These are phyloP conservation scores for Beaufortia kweichowensis DNA, from an alignment of 2,113 vertebrate species.

Conservation along the genomic window DNA sequence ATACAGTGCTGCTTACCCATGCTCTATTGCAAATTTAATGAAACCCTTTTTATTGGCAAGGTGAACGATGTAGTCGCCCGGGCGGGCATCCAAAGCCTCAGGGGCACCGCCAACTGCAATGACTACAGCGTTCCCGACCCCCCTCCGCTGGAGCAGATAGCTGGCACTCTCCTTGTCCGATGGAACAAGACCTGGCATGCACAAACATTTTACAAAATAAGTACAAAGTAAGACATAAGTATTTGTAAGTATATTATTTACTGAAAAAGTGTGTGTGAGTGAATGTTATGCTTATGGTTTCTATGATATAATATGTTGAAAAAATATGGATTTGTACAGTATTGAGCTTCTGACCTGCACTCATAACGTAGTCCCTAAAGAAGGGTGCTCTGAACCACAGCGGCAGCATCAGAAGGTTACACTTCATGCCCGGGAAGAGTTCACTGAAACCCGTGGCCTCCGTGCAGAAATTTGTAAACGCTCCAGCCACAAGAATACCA, in stretches of 20 bases:
- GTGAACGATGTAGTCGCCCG: constrained; percentile 79
- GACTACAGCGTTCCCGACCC: constrained; percentile 76
- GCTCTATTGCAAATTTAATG: constrained; percentile 82
- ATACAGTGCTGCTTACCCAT: constrained; percentile 75
- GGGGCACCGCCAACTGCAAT: constrained; percentile 85
- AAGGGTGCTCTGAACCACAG: constrained; percentile 89
- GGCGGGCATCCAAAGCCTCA: constrained; percentile 86
- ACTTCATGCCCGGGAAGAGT: constrained; percentile 81
- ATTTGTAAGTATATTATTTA: no score
- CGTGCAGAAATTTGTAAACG: constrained; percentile 87
- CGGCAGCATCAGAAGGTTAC: constrained; percentile 84
- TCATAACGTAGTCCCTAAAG: constrained; percentile 90
- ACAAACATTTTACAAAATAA: neutral
- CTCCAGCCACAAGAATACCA: constrained; percentile 83
- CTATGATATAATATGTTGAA: neutral
- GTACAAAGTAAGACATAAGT: constrained; percentile 35
- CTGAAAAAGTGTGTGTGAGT: no score
- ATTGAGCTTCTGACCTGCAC: constrained; percentile 71
- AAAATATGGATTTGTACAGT: neutral
- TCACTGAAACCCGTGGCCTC: constrained; percentile 78
- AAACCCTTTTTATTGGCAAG: constrained; percentile 90
- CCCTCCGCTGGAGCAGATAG: constrained; percentile 69
- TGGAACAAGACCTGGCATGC: constrained; percentile 80
- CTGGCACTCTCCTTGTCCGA: constrained; percentile 82
- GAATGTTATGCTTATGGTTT: no score